Conservation (phyloP, 1,140 invertebrate species). For the Pararge aegeria region DNA sequence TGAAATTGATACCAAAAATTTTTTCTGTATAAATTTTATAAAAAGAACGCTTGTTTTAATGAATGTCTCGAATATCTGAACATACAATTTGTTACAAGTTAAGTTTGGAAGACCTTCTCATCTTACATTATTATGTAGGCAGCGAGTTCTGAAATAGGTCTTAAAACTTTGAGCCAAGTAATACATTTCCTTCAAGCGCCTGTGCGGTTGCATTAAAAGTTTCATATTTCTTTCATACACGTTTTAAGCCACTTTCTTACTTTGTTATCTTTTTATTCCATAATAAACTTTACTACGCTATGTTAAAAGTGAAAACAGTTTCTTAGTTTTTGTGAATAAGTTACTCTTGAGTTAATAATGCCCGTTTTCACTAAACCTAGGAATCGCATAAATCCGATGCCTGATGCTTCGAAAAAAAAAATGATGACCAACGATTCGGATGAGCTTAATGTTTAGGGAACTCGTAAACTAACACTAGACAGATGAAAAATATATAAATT, state of each 20-base stretch:
- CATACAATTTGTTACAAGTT: not conserved
- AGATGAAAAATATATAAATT: too few relatives aligned
- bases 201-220: conserved; percentile 8
- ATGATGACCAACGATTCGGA: too few relatives aligned
- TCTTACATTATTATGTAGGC: conserved; percentile 4
- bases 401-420: too few relatives aligned
- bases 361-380: too few relatives aligned
- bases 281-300: not conserved
- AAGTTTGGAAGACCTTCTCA: conserved; percentile 1
- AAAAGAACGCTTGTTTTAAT: too few relatives aligned
- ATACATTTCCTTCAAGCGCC: not conserved
- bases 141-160: conserved; percentile 1
- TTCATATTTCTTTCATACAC: not conserved
- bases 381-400: too few relatives aligned
- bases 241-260: conserved; percentile 3
- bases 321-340: not conserved
- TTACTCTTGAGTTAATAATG: not conserved
- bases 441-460: too few relatives aligned
- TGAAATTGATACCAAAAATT: too few relatives aligned
- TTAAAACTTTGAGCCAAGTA: not conserved
- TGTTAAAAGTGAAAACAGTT: not conserved
- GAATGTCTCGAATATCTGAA: not conserved
- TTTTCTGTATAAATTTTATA: too few relatives aligned
- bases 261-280: not conserved
- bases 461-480: too few relatives aligned